Base-by-base conservation (phyloP, 2,888 invertebrate species). In the Nowickia ferox region DNA sequence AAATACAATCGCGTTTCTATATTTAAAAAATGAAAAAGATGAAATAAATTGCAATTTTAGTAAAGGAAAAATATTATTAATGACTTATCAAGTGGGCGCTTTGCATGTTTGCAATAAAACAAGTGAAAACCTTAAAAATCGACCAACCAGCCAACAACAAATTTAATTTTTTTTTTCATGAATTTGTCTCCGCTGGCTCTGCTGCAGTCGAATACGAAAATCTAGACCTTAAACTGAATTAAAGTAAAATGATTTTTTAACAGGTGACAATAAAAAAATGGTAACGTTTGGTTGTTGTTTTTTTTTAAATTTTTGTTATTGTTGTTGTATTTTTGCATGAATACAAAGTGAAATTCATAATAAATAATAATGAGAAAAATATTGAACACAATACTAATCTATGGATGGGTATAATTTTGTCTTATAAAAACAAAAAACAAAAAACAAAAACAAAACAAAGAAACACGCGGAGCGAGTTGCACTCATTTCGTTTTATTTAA, bases 31-130 rank as follows among this genome's bases (percentile, higher is more conserved):
- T 1, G 30, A 69, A 79, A 78, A 83, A 76, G 75, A 83, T 86
- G 72, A 83, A 79, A 80, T 80, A 86, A 76, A 86, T 80, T 83
- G 72, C 68, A 63, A 84, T 75, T 77, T 69, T 81, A 84, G 40
- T 48, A 66, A 72, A 74, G 74, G 40, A 74, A 53, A 76, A 84
- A 82, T 83, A 85, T 85, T 87, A 87, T 83, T 87, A 85, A 87
- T 83, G 84, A 80, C 65, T 79, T 87, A 83, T 87, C 79, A 76
- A 83, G 82, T 82, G 84, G 87, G 84, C 84, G 84, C 81, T 79
- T 83, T 82, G 79, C 78, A 82, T 83, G 79, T 79, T n/a, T 76
- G 84, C 80, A 87, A 78, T 84, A 75, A 76, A 78, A 71, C 75
- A 86, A 82, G 74, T 66, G 63, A 82, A 76, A 69, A 65, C 9